Percentiles rank a stretch among this genome's conserved stretches.
These are phyloP conservation scores for Chelidonichthys spinosus DNA, from an alignment of 2,797 vertebrate genomes.

Conservation along the genomic window DNA sequence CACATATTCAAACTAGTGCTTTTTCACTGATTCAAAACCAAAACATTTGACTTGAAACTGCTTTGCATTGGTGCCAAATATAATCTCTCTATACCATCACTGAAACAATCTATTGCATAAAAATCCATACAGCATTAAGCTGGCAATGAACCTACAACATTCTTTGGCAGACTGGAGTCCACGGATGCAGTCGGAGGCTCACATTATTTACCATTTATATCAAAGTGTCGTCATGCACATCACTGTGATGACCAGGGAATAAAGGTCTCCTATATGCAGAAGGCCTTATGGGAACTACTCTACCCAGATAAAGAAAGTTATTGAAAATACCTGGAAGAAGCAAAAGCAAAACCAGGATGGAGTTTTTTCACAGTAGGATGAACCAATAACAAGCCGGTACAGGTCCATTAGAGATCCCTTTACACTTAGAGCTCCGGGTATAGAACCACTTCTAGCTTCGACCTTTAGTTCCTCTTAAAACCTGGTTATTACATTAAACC, in stretches of 20 bases:
- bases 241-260: not conserved
- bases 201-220: constrained; percentile 1
- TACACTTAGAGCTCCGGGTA: not conserved
- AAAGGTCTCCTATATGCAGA: not conserved
- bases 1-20: not conserved
- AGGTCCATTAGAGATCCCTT: constrained; percentile 12
- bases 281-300: not conserved
- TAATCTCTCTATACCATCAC: not conserved
- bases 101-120: not conserved
- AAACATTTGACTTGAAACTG: not conserved
- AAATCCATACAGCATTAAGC: not conserved
- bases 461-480: constrained; percentile 4
- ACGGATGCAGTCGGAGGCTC: not conserved
- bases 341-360: not conserved
- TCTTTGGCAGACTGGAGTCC: not conserved
- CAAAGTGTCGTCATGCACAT: not conserved
- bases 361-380: not conserved
- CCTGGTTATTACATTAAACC: not conserved
- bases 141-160: not conserved
- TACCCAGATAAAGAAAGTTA: not conserved
- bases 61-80: not conserved
- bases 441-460: constrained; percentile 13
- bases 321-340: not conserved
- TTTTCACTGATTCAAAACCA: not conserved
- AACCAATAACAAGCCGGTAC: constrained; percentile 4